A percentile compares a stretch with the other conserved stretches of the same genome.
phyloP scores from a whole-genome alignment of 2,888 invertebrate genomes.

The Chrysolina americana region DNA sequence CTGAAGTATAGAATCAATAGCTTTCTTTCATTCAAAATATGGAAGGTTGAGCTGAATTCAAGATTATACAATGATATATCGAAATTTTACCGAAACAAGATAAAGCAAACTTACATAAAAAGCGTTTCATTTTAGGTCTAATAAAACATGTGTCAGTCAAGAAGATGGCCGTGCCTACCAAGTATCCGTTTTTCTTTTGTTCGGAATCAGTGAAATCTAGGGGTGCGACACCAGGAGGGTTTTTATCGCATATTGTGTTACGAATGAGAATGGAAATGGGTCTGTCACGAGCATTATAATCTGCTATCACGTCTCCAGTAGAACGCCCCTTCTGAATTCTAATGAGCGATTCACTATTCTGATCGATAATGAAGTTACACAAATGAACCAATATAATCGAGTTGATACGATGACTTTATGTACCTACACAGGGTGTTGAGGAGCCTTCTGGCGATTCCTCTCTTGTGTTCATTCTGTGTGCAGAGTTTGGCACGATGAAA shows the following conservation, averaged over 20 bases:
- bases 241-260: constrained; percentile 50
- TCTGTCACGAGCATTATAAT: constrained; percentile 65
- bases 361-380: constrained; percentile 55
- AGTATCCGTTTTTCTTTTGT: constrained; percentile 52
- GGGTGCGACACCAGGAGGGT: constrained; percentile 43
- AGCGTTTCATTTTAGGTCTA: constrained; percentile 48
- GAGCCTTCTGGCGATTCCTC: background rate
- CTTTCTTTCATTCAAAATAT: no score
- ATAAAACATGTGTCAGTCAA: constrained; percentile 52
- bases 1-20: no score
- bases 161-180: constrained; percentile 55
- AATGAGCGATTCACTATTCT: constrained; percentile 52
- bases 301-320: constrained; percentile 59
- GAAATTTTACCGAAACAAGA: background rate
- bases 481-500: no score
- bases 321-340: constrained; percentile 60
- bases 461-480: no score
- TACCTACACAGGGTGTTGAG: background rate
- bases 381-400: constrained; percentile 42
- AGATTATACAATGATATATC: no score
- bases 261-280: constrained; percentile 58
- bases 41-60: no score
- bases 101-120: constrained; percentile 21
- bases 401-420: constrained; percentile 25
- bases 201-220: constrained; percentile 39